phyloP scores from a whole-genome alignment of 2,888 invertebrate species.

The Aphidius colemani region DNA sequence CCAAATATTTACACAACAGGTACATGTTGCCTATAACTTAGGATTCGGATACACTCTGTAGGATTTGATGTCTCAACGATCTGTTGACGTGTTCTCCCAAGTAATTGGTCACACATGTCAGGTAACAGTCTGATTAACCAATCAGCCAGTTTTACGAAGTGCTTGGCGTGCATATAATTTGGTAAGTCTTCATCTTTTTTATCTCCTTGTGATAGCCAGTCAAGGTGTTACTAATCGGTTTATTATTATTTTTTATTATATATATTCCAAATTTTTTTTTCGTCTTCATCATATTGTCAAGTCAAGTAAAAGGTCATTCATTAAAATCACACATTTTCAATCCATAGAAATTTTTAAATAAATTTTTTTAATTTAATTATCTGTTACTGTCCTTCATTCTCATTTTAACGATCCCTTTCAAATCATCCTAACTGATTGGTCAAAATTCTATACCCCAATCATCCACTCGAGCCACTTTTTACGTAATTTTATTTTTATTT shows the following conservation, averaged over 20 bases:
- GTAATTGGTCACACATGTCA: conserved; percentile 31
- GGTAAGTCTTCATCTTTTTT: background rate
- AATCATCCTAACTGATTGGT: conserved; percentile 14
- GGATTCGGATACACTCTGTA: conserved; percentile 4
- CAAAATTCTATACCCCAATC: background rate
- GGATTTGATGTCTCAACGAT: conserved; percentile 20
- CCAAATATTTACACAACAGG: conserved; percentile 10
- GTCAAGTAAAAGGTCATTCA: conserved; percentile 8
- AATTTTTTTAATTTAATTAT: conserved; percentile 19
- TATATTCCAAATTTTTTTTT: too few relatives aligned
- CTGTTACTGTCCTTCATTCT: conserved; percentile 14
- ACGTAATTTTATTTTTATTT: too few relatives aligned
- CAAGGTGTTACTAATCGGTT: conserved; percentile 6
- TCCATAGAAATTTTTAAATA: conserved; percentile 3
- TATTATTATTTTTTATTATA: background rate
- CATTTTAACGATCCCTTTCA: conserved; percentile 18
- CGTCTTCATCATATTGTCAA: background rate
- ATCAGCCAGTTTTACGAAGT: conserved; percentile 10
- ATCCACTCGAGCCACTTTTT: background rate
- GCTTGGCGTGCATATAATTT: background rate
- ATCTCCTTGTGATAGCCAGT: conserved; percentile 1
- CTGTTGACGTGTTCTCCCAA: conserved; percentile 21
- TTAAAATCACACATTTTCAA: conserved; percentile 12
- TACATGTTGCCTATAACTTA: conserved; percentile 12
- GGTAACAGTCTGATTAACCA: conserved; percentile 21